A percentile compares a stretch with the other conserved stretches of the same genome.
phyloP scores from a whole-genome alignment of 2,888 invertebrate species.

The Chironomus tentans region DNA sequence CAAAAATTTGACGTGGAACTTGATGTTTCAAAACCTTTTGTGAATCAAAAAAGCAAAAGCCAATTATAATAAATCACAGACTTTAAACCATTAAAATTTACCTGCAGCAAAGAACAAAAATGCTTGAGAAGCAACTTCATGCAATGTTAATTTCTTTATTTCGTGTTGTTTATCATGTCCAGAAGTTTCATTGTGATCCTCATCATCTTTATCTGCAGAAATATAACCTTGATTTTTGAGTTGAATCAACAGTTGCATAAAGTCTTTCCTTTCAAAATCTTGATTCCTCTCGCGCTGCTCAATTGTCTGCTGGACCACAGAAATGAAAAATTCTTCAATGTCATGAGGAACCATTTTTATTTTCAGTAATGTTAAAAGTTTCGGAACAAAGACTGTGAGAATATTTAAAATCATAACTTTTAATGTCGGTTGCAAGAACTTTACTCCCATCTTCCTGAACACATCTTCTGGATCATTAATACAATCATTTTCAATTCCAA shows the following conservation, averaged over 20 bases:
- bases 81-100: background rate
- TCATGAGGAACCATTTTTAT: conserved; percentile 30
- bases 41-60: conserved; percentile 31
- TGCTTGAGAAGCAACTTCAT: conserved; percentile 32
- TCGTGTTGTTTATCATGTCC: background rate
- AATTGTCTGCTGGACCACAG: background rate
- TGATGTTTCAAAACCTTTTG: conserved; percentile 39
- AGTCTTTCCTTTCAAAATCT: background rate
- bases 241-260: conserved; percentile 11
- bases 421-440: conserved; percentile 31
- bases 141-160: background rate
- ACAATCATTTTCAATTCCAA: conserved; percentile 34
- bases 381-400: conserved; percentile 30
- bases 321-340: conserved; percentile 29
- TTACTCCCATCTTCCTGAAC: conserved; percentile 32
- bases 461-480: conserved; percentile 32
- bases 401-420: conserved; percentile 30
- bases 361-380: conserved; percentile 28
- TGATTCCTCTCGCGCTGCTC: background rate
- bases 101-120: conserved; percentile 43
- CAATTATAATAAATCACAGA: background rate
- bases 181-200: background rate
- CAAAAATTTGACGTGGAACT: conserved; percentile 40
- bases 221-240: background rate
- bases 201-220: background rate